These are phyloP conservation scores for Proisotoma minuta DNA, from an alignment of 2,888 invertebrate genomes.

Conservation along the genomic window DNA sequence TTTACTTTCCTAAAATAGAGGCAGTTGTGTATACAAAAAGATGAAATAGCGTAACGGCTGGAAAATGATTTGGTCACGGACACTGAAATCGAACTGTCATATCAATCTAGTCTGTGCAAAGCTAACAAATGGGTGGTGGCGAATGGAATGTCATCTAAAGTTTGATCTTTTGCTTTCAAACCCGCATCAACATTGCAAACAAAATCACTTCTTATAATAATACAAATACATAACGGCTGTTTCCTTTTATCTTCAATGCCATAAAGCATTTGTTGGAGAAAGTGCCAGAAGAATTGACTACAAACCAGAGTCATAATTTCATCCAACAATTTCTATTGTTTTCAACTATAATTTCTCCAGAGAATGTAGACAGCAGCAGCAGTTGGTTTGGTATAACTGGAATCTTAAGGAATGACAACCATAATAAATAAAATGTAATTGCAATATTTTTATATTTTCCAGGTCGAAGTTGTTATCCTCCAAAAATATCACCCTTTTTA, in stretches of 20 bases:
- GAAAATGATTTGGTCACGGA: not conserved
- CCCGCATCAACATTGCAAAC: too few relatives aligned
- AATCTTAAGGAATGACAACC: not conserved
- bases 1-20: too few relatives aligned
- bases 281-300: too few relatives aligned
- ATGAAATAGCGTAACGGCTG: not conserved
- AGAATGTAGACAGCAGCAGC: not conserved
- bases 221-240: too few relatives aligned
- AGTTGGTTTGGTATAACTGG: not conserved
- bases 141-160: not conserved
- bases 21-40: not conserved
- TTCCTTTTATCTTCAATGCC: too few relatives aligned
- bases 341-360: not conserved
- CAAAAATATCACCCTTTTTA: too few relatives aligned
- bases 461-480: too few relatives aligned
- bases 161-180: conserved; percentile 1
- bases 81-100: not conserved
- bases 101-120: too few relatives aligned
- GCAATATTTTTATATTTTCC: too few relatives aligned
- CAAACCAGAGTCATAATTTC: too few relatives aligned
- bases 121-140: not conserved
- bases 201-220: too few relatives aligned
- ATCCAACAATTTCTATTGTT: not conserved
- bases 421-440: not conserved
- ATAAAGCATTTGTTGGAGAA: too few relatives aligned